A percentile compares a stretch with the other conserved stretches of the same genome.
Evolutionary conservation across 2,888 invertebrate genomes (phyloP).

Genomic region (Cheiracanthium punctorium): DNA sequence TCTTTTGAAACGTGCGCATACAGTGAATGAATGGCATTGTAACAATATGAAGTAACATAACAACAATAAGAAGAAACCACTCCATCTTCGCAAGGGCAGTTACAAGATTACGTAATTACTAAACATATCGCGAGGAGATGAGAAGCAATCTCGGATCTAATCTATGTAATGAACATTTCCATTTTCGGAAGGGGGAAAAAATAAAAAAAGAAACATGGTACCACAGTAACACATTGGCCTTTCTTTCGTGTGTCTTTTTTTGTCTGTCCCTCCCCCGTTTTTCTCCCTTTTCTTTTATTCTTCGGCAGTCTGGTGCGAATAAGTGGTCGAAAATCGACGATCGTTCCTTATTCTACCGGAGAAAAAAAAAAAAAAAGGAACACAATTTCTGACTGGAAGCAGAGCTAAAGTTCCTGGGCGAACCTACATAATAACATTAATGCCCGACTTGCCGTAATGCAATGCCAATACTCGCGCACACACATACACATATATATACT

Average conservation of each 20-base stretch:
- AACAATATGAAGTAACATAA: too few relatives aligned
- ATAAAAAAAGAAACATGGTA: too few relatives aligned
- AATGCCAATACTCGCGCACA: conserved; percentile 48
- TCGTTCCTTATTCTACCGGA: neutral
- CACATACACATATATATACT: neutral
- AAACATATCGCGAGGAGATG: neutral
- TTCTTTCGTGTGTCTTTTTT: neutral
- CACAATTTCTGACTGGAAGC: conserved; percentile 27
- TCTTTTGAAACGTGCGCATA: too few relatives aligned
- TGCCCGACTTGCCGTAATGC: conserved; percentile 54
- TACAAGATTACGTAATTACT: neutral
- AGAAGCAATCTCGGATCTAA: neutral
- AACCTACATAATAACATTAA: conserved; percentile 62
- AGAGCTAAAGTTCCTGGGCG: conserved; percentile 24
- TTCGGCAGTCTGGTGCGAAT: conserved; percentile 7
- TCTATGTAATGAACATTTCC: conserved; percentile 4
- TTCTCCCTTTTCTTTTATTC: neutral
- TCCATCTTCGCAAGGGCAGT: too few relatives aligned
- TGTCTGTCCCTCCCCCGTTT: neutral
- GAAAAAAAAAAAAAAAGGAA: too few relatives aligned
- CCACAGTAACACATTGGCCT: neutral
- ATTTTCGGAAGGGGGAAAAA: neutral
- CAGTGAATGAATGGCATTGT: too few relatives aligned
- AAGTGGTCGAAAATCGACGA: conserved; percentile 51
- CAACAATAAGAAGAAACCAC: too few relatives aligned